A percentile compares a stretch with the other conserved stretches of the same genome.
Evolutionary conservation across 2,888 invertebrate species (phyloP).

Genomic region (Tiliacea aurago): DNA sequence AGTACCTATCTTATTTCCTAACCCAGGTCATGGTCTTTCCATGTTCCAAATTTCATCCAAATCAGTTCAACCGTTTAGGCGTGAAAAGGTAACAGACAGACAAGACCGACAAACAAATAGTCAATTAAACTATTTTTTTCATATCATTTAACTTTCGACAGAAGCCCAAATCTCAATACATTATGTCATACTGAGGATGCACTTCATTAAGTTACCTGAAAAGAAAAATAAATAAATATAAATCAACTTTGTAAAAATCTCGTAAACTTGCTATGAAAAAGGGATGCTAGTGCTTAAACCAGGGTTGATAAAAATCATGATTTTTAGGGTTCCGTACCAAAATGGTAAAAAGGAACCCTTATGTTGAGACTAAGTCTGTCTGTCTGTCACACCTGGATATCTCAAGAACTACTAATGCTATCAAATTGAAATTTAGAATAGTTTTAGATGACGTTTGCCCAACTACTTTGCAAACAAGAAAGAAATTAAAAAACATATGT

Average conservation of each 20-base stretch:
- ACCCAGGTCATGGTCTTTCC: no score
- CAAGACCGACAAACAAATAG: neutral
- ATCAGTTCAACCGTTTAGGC: neutral
- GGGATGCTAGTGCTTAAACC: neutral
- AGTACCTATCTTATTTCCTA: neutral
- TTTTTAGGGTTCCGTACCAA: no score
- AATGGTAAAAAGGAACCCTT: no score
- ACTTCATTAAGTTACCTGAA: neutral
- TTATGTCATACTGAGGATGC: neutral
- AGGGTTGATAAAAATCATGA: no score
- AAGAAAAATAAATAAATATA: neutral
- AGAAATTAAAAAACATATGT: no score
- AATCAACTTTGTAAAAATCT: neutral
- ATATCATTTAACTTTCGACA: neutral
- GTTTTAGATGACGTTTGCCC: no score
- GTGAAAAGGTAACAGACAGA: neutral
- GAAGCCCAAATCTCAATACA: neutral
- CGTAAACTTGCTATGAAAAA: neutral
- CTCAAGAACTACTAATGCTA: no score
- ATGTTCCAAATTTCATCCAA: no score
- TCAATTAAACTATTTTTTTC: neutral
- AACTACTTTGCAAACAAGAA: no score
- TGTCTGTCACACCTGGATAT: no score
- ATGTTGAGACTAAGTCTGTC: no score
- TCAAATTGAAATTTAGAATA: no score